phyloP scores from a whole-genome alignment of 2,888 invertebrate species.

The Drosophila dives region DNA sequence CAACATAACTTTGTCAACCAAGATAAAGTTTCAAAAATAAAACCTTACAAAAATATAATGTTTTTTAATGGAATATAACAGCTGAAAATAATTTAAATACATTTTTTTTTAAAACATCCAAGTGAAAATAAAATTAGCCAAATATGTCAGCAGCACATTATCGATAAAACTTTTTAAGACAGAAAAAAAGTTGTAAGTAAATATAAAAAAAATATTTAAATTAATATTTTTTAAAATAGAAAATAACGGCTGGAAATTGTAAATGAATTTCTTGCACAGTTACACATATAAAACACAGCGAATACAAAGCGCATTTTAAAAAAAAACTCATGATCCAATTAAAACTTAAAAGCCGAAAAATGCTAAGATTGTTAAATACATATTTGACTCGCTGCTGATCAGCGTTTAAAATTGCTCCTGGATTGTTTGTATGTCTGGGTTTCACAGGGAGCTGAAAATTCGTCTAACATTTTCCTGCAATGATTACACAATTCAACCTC shows the following conservation, averaged over 20 bases:
- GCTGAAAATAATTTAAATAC: neutral
- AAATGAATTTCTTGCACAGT: neutral
- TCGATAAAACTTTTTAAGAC: neutral
- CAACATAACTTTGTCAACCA: conserved; percentile 39
- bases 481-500: conserved; percentile 68
- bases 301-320: neutral
- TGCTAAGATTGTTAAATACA: neutral
- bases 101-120: neutral
- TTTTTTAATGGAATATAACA: neutral
- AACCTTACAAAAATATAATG: neutral
- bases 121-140: neutral
- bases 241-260: neutral
- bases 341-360: neutral
- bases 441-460: conserved; percentile 30
- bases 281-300: neutral
- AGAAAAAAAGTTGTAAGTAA: neutral
- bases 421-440: neutral
- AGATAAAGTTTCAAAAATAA: conserved; percentile 5
- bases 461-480: conserved; percentile 47
- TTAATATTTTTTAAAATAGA: neutral
- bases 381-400: neutral
- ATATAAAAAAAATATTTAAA: neutral
- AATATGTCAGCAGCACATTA: neutral
- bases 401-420: neutral
- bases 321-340: neutral